Base-by-base conservation (phyloP, 2,797 vertebrate species). In the Saxicola maurus region DNA sequence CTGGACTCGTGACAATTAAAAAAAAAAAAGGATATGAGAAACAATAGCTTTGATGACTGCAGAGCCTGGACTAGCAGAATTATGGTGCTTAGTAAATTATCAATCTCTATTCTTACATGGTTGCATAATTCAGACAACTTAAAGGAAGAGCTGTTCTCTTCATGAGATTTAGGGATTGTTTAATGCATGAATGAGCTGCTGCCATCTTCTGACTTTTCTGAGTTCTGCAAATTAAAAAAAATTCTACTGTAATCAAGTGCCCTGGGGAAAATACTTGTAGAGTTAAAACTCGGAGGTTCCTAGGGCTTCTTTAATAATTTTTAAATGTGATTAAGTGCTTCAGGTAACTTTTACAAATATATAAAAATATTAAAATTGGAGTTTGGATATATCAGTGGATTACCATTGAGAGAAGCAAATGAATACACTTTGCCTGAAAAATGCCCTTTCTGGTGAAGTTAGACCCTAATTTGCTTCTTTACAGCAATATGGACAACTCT, bases 161-260 rank as follows among this genome's bases (percentile, higher is more conserved):
- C 76, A 11, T 82, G 74, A 90, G 79, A 89, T 87, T 92, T 87
- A 93, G 42, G 48, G 73, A 90, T 86, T 53, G 83, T 91, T 93
- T 94, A 92, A 92, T 94, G 92, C 92, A 94, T 84, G 92, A 95
- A 95, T 95, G 93, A 96, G 71, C 92, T 96, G 94, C 94, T 96
- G 96, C 96, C 95, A 96, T 92, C 96, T 96, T 95, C 95, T 94
- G 95, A 95, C 94, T 95, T 92, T 68, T 87, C 83, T 61, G 91
- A 96, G 93, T 92, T 94, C 95, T 96, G 95, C 96, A 96, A 95
- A 96, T 96, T 87, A 86, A 91, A 93, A 87, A 91, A 90, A 79
- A 66, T 14, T 90, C 68, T 89, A 64, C 81, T 76, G 59, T 71
- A 91, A 89, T 89, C 92, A 78, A 77, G 62, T 62, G 75, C 81